Conservation (phyloP, 2,113 vertebrate species). For the Dendrocopos noguchii region DNA sequence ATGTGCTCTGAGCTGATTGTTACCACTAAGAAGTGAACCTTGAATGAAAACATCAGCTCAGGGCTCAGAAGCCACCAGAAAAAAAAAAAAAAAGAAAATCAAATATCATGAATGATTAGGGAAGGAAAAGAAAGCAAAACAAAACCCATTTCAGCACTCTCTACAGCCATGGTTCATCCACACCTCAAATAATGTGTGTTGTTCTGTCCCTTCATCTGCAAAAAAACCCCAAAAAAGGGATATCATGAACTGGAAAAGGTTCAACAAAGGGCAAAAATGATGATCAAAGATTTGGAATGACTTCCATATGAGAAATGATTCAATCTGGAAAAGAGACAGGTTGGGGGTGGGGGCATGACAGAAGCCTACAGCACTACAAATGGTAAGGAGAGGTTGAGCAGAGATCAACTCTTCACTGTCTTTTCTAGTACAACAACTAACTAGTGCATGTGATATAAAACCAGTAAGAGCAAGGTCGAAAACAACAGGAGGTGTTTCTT, state of each 20-base stretch:
- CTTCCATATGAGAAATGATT: neutral
- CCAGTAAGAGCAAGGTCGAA: neutral
- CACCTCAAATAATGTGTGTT: neutral
- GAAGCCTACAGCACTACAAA: neutral
- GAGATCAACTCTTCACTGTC: neutral
- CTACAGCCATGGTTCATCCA: neutral
- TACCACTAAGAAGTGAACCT: neutral
- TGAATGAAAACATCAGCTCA: conserved; percentile 41
- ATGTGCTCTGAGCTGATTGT: neutral
- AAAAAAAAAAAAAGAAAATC: neutral
- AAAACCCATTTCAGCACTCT: neutral
- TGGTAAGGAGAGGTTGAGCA: neutral
- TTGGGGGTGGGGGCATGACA: neutral
- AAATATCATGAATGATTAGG: neutral
- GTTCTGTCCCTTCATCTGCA: neutral
- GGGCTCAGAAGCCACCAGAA: neutral
- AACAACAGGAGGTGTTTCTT: neutral
- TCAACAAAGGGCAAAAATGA: neutral
- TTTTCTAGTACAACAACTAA: neutral
- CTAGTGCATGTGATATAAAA: neutral
- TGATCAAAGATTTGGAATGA: neutral
- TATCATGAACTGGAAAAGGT: neutral
- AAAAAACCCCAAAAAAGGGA: neutral
- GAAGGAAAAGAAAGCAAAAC: neutral
- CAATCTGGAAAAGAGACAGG: neutral